Base-by-base conservation (phyloP, 2,113 vertebrate species). In the Eclectus roratus region DNA sequence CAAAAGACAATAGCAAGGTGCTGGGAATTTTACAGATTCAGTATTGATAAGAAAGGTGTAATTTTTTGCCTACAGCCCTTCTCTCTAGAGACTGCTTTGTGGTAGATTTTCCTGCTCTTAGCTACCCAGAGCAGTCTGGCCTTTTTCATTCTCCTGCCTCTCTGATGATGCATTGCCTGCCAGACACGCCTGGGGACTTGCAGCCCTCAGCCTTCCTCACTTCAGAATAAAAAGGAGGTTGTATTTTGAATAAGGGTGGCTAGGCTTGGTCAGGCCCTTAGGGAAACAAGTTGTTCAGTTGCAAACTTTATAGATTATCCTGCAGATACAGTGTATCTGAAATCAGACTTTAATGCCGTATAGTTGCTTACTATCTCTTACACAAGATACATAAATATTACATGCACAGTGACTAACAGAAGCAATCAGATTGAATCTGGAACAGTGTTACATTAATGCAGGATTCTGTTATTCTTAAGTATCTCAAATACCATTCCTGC, bases 341-440 rank as follows among this genome's bases (percentile, higher is more conserved):
- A 93, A 85, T 89, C 63, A 90, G 71, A 83, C 90, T 94, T 91
- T 80, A 28, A 58, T 80, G 58, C 84, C 41, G 39, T 68, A 68
- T 37, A 66, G 55, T 70, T 96, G 27, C 72, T 91, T 90, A 29
- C 71, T 83, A n/a, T 91, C 60, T 84, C 58, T 89, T 89, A 80
- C 61, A 74, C 46, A 71, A 69, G 60, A 56, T 90, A 88, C 43
- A 95, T 97, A 74, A 96, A 93, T 95, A 94, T 90, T 96, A 80
- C 93, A 97, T 90, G 68, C 44, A 76, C 29, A 82, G 35, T 93
- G 91, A 94, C 88, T 91, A 95, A 91, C 82, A 90, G 88, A 80
- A 81, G 94, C 5, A 25, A 92, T 90, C 88, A 83, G 73, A 85
- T 72, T 71, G 85, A 85, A 96, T 95, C 82, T 93, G 92, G 93